These are phyloP conservation scores for Cryptotis parvus DNA, from an alignment of 2,113 vertebrate genomes.

Conservation along the genomic window DNA sequence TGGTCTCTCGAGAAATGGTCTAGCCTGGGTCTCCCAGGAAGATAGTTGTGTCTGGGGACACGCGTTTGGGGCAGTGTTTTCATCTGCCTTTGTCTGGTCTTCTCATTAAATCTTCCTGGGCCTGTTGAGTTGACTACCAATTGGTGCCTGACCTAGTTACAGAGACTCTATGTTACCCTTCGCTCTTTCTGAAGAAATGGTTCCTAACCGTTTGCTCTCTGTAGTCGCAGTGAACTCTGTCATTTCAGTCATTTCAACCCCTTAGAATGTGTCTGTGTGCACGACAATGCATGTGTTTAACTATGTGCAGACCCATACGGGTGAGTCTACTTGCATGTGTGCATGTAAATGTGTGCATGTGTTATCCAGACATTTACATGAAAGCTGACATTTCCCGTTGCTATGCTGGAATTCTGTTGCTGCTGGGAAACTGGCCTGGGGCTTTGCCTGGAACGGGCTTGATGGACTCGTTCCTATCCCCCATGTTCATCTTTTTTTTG, in stretches of 20 bases:
- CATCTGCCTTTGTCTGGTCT: constrained; percentile 42
- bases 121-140: constrained; percentile 77
- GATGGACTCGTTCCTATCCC: not conserved
- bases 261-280: not conserved
- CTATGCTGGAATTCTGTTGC: not conserved
- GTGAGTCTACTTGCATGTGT: not conserved
- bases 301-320: not conserved
- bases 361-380: not conserved
- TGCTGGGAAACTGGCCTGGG: not conserved
- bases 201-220: not conserved
- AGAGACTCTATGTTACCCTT: constrained; percentile 18
- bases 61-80: not conserved
- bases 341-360: fast-evolving
- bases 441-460: not conserved
- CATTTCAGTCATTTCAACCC: not conserved
- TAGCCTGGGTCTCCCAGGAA: not conserved
- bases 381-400: not conserved
- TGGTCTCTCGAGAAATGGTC: not conserved
- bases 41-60: not conserved
- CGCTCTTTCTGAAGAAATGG: not conserved
- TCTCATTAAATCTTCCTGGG: constrained; percentile 71
- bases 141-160: constrained; percentile 71
- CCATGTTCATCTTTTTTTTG: not conserved
- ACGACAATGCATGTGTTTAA: not conserved
- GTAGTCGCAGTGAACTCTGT: not conserved